These are phyloP conservation scores for Nomada lathburiana DNA, from an alignment of 2,888 invertebrate genomes.

Conservation along the genomic window DNA sequence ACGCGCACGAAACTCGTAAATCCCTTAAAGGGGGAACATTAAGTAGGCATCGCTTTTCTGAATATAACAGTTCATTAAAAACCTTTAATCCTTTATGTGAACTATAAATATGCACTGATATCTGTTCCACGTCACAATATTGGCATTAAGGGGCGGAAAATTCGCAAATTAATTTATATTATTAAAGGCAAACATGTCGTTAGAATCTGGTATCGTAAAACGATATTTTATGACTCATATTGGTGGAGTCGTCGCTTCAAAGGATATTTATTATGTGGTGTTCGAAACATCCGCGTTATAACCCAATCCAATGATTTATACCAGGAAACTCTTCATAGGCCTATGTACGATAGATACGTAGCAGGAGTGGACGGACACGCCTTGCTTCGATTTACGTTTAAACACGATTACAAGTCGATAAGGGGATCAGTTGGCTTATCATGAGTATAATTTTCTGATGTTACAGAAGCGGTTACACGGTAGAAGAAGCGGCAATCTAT, in stretches of 20 bases:
- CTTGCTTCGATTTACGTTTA: slow-evolving; percentile 55
- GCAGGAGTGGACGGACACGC: slow-evolving; percentile 59
- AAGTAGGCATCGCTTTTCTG: no score
- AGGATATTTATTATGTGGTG: slow-evolving; percentile 30
- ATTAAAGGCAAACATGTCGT: neutral
- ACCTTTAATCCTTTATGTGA: no score
- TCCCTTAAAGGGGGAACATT: no score
- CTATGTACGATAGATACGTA: slow-evolving; percentile 37
- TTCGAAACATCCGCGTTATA: slow-evolving; percentile 15
- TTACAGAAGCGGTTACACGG: slow-evolving; percentile 26
- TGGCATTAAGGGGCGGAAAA: neutral
- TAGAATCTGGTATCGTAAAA: slow-evolving; percentile 24
- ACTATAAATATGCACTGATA: no score
- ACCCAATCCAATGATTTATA: slow-evolving; percentile 59
- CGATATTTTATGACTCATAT: slow-evolving; percentile 31
- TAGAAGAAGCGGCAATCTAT: slow-evolving; percentile 27
- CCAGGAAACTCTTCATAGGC: slow-evolving; percentile 58
- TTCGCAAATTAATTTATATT: slow-evolving; percentile 12
- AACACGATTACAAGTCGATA: slow-evolving; percentile 57
- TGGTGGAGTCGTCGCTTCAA: slow-evolving; percentile 18
- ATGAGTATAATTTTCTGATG: slow-evolving; percentile 36
- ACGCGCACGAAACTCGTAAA: no score
- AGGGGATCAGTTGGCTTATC: slow-evolving; percentile 47
- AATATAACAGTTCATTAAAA: no score
- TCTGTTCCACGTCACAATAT: no score